phyloP scores from a whole-genome alignment of 2,113 vertebrate species.

The Megaleporinus macrocephalus region DNA sequence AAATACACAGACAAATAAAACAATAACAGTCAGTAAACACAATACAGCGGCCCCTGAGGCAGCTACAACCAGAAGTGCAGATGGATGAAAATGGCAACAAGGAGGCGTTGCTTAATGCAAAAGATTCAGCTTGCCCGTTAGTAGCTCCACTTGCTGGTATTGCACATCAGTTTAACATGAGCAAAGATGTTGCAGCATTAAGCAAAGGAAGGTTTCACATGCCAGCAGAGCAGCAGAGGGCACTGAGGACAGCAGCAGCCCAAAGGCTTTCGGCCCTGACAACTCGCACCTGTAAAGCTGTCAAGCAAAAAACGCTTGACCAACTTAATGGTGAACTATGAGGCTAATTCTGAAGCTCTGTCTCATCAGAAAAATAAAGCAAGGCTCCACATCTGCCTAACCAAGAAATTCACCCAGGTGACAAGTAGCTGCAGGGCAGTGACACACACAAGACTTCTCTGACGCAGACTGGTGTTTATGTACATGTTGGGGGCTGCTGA shows the following conservation, averaged over 20 bases:
- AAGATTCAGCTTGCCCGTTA: not conserved
- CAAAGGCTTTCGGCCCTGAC: not conserved
- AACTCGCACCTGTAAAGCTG: not conserved
- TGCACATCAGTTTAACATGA: not conserved
- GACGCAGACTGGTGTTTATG: slow-evolving; percentile 53
- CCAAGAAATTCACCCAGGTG: slow-evolving; percentile 26
- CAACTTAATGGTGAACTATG: not conserved
- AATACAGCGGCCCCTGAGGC: slow-evolving; percentile 33
- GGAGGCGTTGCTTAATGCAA: slow-evolving; percentile 3
- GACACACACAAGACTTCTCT: slow-evolving; percentile 61
- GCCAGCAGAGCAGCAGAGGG: not conserved
- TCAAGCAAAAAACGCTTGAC: not conserved
- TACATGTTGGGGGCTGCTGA: slow-evolving; percentile 28
- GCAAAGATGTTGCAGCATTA: not conserved
- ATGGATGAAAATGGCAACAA: slow-evolving; percentile 5
- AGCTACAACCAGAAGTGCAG: slow-evolving; percentile 7
- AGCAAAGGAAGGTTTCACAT: not conserved
- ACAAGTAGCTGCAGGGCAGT: slow-evolving; percentile 71
- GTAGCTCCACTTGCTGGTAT: not conserved
- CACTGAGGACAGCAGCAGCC: not conserved
- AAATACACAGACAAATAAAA: slow-evolving; percentile 46
- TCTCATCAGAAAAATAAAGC: slow-evolving; percentile 9
- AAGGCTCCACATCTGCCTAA: slow-evolving; percentile 29
- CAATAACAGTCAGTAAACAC: slow-evolving; percentile 41
- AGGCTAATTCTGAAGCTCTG: not conserved